Percentiles rank a stretch among this genome's conserved stretches.
Conservation (phyloP, 1,140 invertebrate species). For the Maconellicoccus hirsutus region DNA sequence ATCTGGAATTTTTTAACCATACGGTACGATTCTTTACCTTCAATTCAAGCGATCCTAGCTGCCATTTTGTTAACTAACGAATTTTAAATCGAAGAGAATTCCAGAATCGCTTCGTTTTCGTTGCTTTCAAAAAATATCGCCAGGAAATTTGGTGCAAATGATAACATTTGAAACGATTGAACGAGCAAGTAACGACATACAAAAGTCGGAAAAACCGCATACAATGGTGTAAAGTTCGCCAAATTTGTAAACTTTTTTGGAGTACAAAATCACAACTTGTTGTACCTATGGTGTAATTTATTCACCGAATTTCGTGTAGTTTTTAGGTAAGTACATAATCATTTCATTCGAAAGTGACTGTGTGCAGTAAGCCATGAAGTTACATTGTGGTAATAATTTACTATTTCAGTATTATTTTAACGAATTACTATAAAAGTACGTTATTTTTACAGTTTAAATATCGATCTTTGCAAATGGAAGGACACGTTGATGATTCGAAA, state of each 20-base stretch:
- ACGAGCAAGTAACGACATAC: neutral
- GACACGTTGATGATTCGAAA: neutral
- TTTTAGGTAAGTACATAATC: neutral
- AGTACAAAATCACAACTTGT: too few species aligned
- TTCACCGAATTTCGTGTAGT: neutral
- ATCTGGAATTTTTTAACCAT: too few species aligned
- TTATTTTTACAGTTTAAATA: neutral
- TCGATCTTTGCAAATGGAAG: neutral
- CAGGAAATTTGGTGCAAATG: neutral
- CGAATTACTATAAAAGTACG: neutral
- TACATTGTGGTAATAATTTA: neutral
- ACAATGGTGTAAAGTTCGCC: neutral
- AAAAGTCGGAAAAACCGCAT: neutral
- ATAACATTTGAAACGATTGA: neutral
- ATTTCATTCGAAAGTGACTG: neutral
- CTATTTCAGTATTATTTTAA: neutral
- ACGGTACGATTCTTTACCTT: too few species aligned
- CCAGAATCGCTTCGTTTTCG: neutral
- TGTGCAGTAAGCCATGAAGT: neutral
- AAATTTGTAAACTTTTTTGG: too few species aligned
- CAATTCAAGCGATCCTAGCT: too few species aligned
- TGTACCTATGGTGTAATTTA: too few species aligned
- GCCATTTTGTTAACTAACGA: too few species aligned
- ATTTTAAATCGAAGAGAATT: too few species aligned
- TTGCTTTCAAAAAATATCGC: neutral